Evolutionary conservation across 1,140 invertebrate species (phyloP), one percentile per base, ranked within the genome.

Genomic region (Drosophila kepulauana): DNA sequence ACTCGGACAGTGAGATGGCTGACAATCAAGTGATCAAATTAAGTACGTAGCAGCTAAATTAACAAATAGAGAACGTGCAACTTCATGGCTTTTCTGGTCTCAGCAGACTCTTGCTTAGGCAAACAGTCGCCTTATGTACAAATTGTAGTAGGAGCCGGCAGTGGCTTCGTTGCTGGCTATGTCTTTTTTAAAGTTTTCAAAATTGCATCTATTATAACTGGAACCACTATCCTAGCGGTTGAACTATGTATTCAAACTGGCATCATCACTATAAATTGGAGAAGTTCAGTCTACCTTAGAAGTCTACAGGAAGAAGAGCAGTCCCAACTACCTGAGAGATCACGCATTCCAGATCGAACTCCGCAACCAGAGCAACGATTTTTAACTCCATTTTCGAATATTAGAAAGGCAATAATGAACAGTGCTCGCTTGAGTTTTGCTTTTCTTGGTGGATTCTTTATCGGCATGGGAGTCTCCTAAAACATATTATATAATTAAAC

Each of bases 401-500:
- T 75, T 0, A 57, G 61, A 2, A 79, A 62, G 13, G 43, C 54
- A 5, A 5, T 57, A 2, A 1, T 38, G 3, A 41, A 61, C 15
- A 84, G 72, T 25, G 61, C 61, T 0, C 81, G 81, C 1, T 11
- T 81, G 0, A 56, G 30, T 8, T 43, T 78, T 4, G 57, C 81
- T 20, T 72, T 85, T 38, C 5, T 85, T 8, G 82, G 66, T 6
- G 82, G 82, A 1, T 71, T 85, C 30, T 56, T 85, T 8, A 13
- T 85, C n/a, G 82, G 82, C 15, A 81, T 86, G 48, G 82, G 78
- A 15, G 54, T 59, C 7, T 70, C 78, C 3, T 85, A 64, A 65
- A 13, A 6, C 38, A 3, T 2, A 10, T 41, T 4, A 51, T 28
- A 10, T 41, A 5, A 51, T 30, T 25, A 51, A n/a, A 46, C 5